Evolutionary conservation across 2,797 vertebrate species (phyloP).

Genomic region (Enteromius viviparus): DNA sequence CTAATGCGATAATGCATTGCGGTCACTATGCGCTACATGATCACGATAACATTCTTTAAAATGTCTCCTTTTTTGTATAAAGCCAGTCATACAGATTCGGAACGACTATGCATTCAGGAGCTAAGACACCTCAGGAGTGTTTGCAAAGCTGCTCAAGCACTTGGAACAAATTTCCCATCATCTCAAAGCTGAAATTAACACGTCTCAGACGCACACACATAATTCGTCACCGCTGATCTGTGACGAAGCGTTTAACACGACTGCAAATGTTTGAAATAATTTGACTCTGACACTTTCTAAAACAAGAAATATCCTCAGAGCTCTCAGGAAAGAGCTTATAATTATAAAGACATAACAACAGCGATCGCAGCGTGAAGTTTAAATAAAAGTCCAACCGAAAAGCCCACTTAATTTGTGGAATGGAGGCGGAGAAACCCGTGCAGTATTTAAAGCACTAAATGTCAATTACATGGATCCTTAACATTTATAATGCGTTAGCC

Average conservation of each 20-base stretch:
- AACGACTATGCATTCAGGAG: background rate
- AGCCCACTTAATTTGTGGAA: constrained; percentile 20
- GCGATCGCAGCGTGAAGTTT: constrained; percentile 15
- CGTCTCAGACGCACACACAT: background rate
- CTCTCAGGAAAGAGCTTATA: background rate
- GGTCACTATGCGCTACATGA: background rate
- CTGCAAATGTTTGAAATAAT: constrained; percentile 6
- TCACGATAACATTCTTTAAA: background rate
- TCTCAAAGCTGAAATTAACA: constrained; percentile 1
- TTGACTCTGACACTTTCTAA: background rate
- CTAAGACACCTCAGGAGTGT: background rate
- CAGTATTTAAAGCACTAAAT: constrained; percentile 25
- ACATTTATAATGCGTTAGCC: constrained; percentile 15
- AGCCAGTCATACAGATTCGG: background rate
- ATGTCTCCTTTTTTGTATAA: background rate
- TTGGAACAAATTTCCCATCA: constrained; percentile 1
- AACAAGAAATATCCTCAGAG: background rate
- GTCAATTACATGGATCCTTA: constrained; percentile 30
- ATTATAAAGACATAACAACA: constrained; percentile 20
- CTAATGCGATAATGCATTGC: background rate
- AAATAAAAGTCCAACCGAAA: constrained; percentile 10
- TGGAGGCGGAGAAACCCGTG: background rate
- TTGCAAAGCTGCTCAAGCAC: background rate
- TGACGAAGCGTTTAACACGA: background rate
- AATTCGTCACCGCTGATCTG: background rate